Evolutionary conservation across 2,888 invertebrate species (phyloP), one percentile per base, ranked within the genome.

Genomic region (Biston betularia): DNA sequence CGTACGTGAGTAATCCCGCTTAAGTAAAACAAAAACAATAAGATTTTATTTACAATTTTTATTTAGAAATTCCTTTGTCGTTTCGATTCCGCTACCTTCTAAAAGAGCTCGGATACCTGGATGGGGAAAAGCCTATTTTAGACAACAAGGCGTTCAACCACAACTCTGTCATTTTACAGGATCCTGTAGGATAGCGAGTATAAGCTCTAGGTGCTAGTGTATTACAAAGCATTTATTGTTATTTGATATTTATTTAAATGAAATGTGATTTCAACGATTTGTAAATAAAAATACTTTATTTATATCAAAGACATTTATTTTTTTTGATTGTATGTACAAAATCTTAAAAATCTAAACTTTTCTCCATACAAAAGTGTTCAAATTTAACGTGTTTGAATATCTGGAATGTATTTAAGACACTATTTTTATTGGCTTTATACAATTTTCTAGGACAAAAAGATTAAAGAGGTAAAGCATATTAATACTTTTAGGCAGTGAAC

Each of bases 321-420:
- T n/a, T 24, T 92, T 92, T 87, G 46, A 90, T 92, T 90, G 89
- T 93, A 93, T 93, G 92, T 93, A 93, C 93, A 93, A 93, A 93
- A 93, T 88, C 93, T 93, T 92, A 92, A 68, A 92, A 88, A 91
- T 89, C 90, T 93, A 92, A 84, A 85, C 81, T 81, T 77, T 88
- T 85, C 63, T 81, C 88, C 89, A 87, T 93, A 93, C 91, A 93
- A 93, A 93, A 93, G 92, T 93, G 92, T 92, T 91, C 90, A 93
- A 92, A 90, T 90, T 87, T 89, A 86, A 89, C 81, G 86, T 88
- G 89, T 85, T 75, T 86, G 89, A 89, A 83, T 90, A 91, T 87
- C 88, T 93, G 93, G 93, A 93, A 93, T 93, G 93, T 93, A 88
- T 85, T 24, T 79, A 90, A 90, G 90, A 93, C 91, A 92, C 92